A percentile compares a stretch with the other conserved stretches of the same genome.
Evolutionary conservation across 2,888 invertebrate species (phyloP).

Genomic region (Chirona hameri): DNA sequence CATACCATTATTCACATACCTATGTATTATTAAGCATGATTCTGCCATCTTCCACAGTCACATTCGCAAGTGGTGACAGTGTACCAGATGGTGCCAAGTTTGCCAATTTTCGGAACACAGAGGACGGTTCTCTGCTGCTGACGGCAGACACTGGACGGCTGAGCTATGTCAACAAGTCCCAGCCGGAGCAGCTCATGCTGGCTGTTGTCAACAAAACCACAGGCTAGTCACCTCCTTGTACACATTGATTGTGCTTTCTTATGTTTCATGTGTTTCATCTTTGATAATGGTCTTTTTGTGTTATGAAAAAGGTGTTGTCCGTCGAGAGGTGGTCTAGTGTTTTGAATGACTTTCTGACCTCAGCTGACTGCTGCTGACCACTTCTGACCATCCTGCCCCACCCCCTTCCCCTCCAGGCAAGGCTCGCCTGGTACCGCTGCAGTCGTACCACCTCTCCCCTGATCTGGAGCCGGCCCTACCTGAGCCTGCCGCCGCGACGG

Average conservation of each 20-base stretch:
- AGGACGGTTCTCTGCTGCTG: not conserved
- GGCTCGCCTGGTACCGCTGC: not conserved
- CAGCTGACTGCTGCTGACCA: too few species aligned
- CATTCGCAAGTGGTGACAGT: not conserved
- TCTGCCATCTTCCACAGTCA: not conserved
- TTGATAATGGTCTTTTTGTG: too few species aligned
- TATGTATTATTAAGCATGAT: too few species aligned
- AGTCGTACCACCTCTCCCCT: not conserved
- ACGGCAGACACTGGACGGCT: not conserved
- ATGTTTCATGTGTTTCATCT: too few species aligned
- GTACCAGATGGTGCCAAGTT: not conserved
- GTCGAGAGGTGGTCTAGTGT: too few species aligned
- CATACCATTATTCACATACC: too few species aligned
- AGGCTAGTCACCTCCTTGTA: not conserved
- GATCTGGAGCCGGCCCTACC: not conserved
- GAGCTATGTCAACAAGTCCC: not conserved
- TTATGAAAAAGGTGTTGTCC: too few species aligned
- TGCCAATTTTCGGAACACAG: not conserved
- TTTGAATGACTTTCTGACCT: too few species aligned
- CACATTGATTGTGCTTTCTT: too few species aligned
- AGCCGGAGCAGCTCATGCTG: not conserved
- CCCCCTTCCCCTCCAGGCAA: not conserved
- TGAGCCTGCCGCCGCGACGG: not conserved
- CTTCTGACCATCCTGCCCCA: too few species aligned
- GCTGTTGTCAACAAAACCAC: not conserved